These are phyloP conservation scores for Tetragonula carbonaria DNA, from an alignment of 2,888 invertebrate genomes.

Conservation along the genomic window DNA sequence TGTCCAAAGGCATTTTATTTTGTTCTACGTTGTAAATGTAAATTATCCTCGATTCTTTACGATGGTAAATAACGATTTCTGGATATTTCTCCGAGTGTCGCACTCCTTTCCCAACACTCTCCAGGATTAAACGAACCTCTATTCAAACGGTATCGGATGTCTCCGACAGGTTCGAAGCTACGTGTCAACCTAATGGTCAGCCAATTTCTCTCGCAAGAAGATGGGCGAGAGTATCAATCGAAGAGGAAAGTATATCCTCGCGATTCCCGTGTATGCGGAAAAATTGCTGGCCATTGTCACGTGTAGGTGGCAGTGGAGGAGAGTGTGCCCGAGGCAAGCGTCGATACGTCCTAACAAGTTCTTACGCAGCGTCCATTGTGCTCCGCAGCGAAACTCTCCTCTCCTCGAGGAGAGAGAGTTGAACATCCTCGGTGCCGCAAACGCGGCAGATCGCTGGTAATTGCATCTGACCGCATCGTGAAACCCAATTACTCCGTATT, in stretches of 20 bases:
- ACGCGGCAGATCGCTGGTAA: constrained; percentile 13
- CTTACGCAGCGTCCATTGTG: not conserved
- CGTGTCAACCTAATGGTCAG: constrained; percentile 3
- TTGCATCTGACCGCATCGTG: constrained; percentile 18
- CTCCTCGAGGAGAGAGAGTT: not conserved
- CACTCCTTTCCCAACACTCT: not conserved
- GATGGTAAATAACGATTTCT: not conserved
- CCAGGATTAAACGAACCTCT: not conserved
- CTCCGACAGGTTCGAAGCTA: not conserved
- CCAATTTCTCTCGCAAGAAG: not conserved
- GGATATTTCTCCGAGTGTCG: not conserved
- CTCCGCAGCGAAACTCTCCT: not conserved
- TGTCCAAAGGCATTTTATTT: too few relatives aligned
- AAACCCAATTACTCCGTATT: constrained; percentile 9
- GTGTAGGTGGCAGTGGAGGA: not conserved
- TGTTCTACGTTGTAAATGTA: too few relatives aligned
- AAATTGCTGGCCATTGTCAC: not conserved
- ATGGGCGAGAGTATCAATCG: not conserved
- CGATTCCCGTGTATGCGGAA: not conserved
- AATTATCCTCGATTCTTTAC: too few relatives aligned
- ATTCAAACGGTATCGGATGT: not conserved
- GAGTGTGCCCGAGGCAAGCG: not conserved
- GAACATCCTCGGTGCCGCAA: not conserved
- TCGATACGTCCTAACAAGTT: constrained; percentile 6
- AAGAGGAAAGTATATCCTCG: not conserved